A percentile compares a stretch with the other conserved stretches of the same genome.
Evolutionary conservation across 2,113 vertebrate species (phyloP).

Genomic region (Gobio gobio): DNA sequence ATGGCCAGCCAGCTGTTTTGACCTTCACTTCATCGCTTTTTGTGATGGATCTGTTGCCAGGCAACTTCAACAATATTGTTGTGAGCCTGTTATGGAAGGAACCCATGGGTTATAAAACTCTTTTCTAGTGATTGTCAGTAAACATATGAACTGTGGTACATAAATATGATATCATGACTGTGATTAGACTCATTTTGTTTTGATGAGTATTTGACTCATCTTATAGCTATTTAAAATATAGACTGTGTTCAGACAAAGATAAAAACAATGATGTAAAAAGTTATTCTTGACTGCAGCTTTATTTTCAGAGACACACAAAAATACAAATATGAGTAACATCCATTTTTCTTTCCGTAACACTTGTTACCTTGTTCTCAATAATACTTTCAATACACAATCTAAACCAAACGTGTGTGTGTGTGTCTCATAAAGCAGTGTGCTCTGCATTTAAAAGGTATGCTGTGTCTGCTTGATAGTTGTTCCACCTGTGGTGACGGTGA

Average conservation of each 20-base stretch:
- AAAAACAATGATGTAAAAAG: neutral
- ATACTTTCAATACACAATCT: neutral
- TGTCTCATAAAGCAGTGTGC: slow-evolving; percentile 63
- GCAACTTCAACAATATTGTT: slow-evolving; percentile 27
- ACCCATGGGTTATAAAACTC: neutral
- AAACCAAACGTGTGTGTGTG: slow-evolving; percentile 32
- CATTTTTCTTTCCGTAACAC: neutral
- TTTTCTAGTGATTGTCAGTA: neutral
- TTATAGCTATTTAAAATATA: neutral
- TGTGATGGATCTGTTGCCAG: slow-evolving; percentile 17
- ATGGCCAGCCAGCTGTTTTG: neutral
- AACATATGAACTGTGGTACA: neutral
- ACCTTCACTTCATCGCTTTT: slow-evolving; percentile 4
- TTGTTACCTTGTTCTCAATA: neutral
- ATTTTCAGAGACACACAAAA: slow-evolving; percentile 49
- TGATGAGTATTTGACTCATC: neutral
- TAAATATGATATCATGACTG: neutral
- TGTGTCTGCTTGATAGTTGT: slow-evolving; percentile 66
- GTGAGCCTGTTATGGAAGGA: neutral
- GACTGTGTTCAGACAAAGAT: neutral
- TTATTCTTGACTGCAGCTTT: slow-evolving; percentile 49
- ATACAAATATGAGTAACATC: neutral
- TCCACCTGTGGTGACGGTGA: slow-evolving; percentile 64
- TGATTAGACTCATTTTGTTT: neutral
- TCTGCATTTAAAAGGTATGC: slow-evolving; percentile 56